Conservation (phyloP, 53 echinoderm and acorn worm species). For the Glandiceps talaboti region DNA sequence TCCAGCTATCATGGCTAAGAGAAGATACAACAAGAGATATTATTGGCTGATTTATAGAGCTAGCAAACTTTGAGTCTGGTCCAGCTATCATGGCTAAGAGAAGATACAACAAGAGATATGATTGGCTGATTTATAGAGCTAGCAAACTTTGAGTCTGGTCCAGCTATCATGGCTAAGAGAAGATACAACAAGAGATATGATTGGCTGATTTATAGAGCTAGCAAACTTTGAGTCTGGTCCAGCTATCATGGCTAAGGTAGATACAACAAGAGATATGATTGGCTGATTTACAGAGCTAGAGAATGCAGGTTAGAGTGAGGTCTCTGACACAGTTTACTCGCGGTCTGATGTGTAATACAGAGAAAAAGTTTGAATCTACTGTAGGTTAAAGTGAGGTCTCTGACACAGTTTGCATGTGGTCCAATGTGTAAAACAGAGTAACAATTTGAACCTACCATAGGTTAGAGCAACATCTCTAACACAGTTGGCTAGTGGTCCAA, state of each 20-base stretch:
- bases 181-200: no score
- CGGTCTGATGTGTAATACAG: conserved; percentile 50
- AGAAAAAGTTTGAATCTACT: conserved; percentile 36
- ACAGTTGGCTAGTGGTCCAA: conserved; percentile 52
- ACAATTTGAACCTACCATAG: conserved; percentile 77
- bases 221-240: no score
- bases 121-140: no score
- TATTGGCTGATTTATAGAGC: no score
- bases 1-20: background rate
- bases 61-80: no score
- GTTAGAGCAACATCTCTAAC: conserved; percentile 66
- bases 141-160: no score
- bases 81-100: no score
- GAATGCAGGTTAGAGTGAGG: no score
- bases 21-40: background rate
- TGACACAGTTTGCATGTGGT: conserved; percentile 53
- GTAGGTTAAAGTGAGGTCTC: conserved; percentile 56
- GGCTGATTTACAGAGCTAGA: conserved; percentile 39
- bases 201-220: no score
- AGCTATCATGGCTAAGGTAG: no score
- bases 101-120: no score
- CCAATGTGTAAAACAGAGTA: conserved; percentile 16
- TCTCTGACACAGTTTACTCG: conserved; percentile 45
- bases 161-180: no score
- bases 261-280: conserved; percentile 30